Percentiles rank a stretch among this genome's conserved stretches.
Conservation (phyloP, 2,888 invertebrate species). For the Physocephala rufipes region DNA sequence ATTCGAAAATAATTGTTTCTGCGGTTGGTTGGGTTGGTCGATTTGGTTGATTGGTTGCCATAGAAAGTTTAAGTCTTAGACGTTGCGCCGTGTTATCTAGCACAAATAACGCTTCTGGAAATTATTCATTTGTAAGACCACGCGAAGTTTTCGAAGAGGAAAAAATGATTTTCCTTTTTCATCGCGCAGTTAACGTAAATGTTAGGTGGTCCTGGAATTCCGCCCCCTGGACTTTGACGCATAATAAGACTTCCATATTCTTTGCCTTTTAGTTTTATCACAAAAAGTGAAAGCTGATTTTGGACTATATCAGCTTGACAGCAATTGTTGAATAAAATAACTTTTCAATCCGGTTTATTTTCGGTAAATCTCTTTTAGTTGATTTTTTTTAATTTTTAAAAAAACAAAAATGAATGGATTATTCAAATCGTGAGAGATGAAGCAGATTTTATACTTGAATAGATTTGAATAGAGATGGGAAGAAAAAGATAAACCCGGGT, state of each 20-base stretch:
- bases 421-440: no score
- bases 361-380: conserved; percentile 7
- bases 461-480: no score
- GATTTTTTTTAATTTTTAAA: no score
- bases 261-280: background rate
- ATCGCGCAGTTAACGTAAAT: background rate
- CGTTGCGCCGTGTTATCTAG: background rate
- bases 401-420: no score
- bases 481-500: no score
- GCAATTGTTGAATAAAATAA: background rate
- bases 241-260: no score
- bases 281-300: conserved; percentile 9
- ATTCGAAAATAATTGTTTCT: conserved; percentile 45
- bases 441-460: no score
- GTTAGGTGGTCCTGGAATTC: no score
- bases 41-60: background rate
- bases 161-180: conserved; percentile 37
- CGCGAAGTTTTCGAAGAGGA: background rate
- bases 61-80: background rate
- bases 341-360: background rate
- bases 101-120: conserved; percentile 7
- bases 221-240: no score
- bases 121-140: conserved; percentile 32
- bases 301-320: conserved; percentile 32
- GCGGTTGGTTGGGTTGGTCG: conserved; percentile 43